A percentile compares a stretch with the other conserved stretches of the same genome.
phyloP scores from a whole-genome alignment of 2,113 vertebrate genomes.

The Forbesichthys agassizii region DNA sequence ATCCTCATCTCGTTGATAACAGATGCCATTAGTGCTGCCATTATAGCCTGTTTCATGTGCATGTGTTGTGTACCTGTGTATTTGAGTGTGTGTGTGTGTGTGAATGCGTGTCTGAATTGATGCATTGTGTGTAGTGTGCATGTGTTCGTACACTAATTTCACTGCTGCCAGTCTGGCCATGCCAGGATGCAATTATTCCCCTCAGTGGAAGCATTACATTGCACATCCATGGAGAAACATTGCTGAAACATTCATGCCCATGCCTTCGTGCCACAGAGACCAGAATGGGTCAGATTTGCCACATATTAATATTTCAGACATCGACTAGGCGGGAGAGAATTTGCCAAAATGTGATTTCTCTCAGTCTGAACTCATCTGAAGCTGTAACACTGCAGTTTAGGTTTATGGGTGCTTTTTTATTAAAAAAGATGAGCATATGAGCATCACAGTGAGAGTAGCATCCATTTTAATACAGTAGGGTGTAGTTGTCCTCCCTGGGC shows the following conservation, averaged over 20 bases:
- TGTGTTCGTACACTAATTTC: neutral
- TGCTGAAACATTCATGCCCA: constrained; percentile 44
- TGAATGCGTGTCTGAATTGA: neutral
- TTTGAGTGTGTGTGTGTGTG: neutral
- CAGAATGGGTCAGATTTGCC: constrained; percentile 46
- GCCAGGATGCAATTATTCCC: constrained; percentile 57
- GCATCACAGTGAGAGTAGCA: constrained; percentile 43
- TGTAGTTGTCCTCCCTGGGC: neutral
- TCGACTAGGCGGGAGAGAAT: constrained; percentile 24
- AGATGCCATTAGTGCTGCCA: constrained; percentile 60
- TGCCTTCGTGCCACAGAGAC: constrained; percentile 45
- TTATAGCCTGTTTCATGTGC: constrained; percentile 52
- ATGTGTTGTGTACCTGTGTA: neutral
- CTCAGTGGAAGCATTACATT: constrained; percentile 58
- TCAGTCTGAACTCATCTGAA: constrained; percentile 40
- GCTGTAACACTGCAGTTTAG: constrained; percentile 47
- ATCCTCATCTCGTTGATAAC: constrained; percentile 66
- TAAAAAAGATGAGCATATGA: constrained; percentile 52
- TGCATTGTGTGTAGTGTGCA: neutral
- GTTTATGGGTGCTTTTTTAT: constrained; percentile 34
- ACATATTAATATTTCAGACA: constrained; percentile 47
- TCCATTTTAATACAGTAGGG: constrained; percentile 25
- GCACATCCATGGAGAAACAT: constrained; percentile 60
- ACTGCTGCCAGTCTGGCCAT: constrained; percentile 42
- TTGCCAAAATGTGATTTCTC: constrained; percentile 54